Base-by-base conservation (phyloP, 2,113 vertebrate species). In the Lophius piscatorius region DNA sequence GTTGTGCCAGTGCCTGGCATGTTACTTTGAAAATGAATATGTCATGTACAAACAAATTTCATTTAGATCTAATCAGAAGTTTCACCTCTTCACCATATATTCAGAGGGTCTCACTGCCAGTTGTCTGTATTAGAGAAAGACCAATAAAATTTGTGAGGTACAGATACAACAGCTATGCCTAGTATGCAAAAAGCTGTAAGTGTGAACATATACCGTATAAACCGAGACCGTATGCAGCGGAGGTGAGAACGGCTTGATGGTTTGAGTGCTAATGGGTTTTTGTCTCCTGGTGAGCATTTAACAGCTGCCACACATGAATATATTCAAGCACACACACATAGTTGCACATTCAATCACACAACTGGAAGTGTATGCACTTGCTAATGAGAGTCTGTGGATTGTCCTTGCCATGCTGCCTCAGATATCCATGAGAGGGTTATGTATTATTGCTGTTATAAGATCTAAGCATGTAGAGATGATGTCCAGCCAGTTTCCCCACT, bases 381-480 rank as follows among this genome's bases (percentile, higher is more conserved):
- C 50, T 76, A 78, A 87, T 71, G 62, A 78, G 44, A 22, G 58
- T 56, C 55, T 73, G 63, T 22, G 58, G 40, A 67, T 45, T 55
- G 26, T 50, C 48, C 33, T 36, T 3, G 14, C 39, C 11, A 23
- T 51, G 67, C 40, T 29, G 66, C 33, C 49, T 36, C 24, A 57
- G 50, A 63, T 75, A 45, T 26, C 16, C 65, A 22, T 63, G 33
- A 60, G 54, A 52, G 28, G 14, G 26, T 49, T 49, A 18, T 57
- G 76, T 80, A 70, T 59, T 39, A 31, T n/a, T 18, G 20, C 63
- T 42, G 63, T 77, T 49, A 68, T 55, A 57, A 36, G 52, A 78
- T 65, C 42, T 60, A 26, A 68, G 46, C 2, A 0, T 16, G 42
- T 51, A 56, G 18, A n/a, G 46, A 34, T 33, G 33, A 56, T 46